phyloP scores from a whole-genome alignment of 2,888 invertebrate genomes.

The Prosapia bicincta region DNA sequence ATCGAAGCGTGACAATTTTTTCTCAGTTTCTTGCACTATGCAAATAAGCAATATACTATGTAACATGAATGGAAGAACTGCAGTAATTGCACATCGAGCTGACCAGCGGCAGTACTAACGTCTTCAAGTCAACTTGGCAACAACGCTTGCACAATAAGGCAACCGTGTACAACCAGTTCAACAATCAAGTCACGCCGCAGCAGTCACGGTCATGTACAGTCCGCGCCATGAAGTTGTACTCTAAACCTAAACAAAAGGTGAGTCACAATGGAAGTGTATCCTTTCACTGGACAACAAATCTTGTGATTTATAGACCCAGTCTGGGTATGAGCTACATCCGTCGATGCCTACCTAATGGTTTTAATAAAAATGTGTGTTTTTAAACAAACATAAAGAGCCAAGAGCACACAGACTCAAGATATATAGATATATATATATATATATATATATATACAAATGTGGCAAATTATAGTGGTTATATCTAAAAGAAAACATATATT shows the following conservation, averaged over 20 bases:
- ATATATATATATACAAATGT: too few relatives aligned
- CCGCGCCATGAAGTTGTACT: neutral
- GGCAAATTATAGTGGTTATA: too few relatives aligned
- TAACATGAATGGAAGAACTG: too few relatives aligned
- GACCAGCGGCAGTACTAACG: neutral
- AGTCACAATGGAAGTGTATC: neutral
- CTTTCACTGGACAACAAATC: neutral
- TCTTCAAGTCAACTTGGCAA: neutral
- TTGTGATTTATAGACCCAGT: neutral
- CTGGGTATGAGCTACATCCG: too few relatives aligned
- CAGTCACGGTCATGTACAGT: constrained; percentile 16
- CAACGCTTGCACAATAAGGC: constrained; percentile 7
- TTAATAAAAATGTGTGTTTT: too few relatives aligned
- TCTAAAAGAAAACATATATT: too few relatives aligned
- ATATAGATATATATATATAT: too few relatives aligned
- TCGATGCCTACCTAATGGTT: too few relatives aligned
- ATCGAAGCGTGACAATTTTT: neutral
- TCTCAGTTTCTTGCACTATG: neutral
- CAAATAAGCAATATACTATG: too few relatives aligned
- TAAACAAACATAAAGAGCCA: too few relatives aligned
- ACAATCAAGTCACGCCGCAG: constrained; percentile 17
- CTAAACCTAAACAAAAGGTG: neutral
- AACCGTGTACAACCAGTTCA: neutral
- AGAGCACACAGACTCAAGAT: too few relatives aligned
- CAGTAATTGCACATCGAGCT: too few relatives aligned